Percentiles rank a stretch among this genome's conserved stretches.
These are phyloP conservation scores for Marronus borbonicus DNA, from an alignment of 2,888 invertebrate species.

Conservation along the genomic window DNA sequence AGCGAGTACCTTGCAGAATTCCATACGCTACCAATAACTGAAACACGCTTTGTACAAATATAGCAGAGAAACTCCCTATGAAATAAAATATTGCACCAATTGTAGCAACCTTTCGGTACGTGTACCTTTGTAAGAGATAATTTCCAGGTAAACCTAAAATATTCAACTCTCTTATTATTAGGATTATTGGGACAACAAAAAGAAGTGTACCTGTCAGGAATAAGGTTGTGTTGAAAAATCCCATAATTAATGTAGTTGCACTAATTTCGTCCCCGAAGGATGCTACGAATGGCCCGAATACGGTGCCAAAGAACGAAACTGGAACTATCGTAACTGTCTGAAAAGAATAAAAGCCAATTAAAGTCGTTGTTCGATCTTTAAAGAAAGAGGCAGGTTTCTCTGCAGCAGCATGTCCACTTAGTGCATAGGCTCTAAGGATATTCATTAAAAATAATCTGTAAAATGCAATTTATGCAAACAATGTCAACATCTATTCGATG, in stretches of 20 bases:
- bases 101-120: conserved; percentile 79
- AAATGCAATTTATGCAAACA: no score
- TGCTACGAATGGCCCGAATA: conserved; percentile 80
- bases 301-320: conserved; percentile 79
- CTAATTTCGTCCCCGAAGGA: conserved; percentile 80
- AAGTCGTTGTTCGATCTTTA: background rate
- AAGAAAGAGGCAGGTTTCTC: background rate
- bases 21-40: conserved; percentile 79
- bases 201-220: conserved; percentile 74
- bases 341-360: conserved; percentile 56
- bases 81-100: conserved; percentile 78
- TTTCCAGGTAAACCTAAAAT: conserved; percentile 79
- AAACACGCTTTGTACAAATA: conserved; percentile 76
- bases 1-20: conserved; percentile 74
- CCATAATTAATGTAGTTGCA: conserved; percentile 80
- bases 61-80: conserved; percentile 75
- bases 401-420: background rate
- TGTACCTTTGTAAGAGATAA: conserved; percentile 77
- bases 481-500: no score
- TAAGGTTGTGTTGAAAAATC: conserved; percentile 78
- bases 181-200: background rate
- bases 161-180: background rate
- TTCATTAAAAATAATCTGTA: no score
- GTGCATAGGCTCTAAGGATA: background rate
- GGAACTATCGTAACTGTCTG: conserved; percentile 80